phyloP scores from a whole-genome alignment of 1,140 invertebrate species.

The Marisa cornuarietis region DNA sequence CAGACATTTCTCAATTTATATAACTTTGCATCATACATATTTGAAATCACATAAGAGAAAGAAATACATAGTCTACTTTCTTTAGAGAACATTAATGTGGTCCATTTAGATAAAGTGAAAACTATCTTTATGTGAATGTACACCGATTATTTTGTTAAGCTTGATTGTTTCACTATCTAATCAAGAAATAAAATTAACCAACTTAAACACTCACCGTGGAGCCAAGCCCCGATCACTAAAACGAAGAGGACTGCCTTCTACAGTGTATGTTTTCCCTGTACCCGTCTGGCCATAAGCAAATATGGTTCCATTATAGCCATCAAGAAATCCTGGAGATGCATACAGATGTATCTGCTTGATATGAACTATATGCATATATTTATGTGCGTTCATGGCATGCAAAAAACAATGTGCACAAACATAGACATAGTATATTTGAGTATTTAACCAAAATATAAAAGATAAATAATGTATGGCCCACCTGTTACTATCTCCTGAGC shows the following conservation, averaged over 20 bases:
- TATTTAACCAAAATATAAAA: not conserved
- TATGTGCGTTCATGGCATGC: too few species aligned
- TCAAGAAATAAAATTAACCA: not conserved
- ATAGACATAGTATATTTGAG: not conserved
- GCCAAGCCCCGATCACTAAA: conserved; percentile 58
- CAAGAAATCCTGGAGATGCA: conserved; percentile 77
- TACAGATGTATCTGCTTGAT: not conserved
- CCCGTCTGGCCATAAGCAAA: conserved; percentile 72
- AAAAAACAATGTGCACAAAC: too few species aligned
- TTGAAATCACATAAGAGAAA: too few species aligned
- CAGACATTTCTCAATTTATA: too few species aligned
- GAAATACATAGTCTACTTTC: too few species aligned
- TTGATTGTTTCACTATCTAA: not conserved
- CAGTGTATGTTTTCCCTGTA: conserved; percentile 64
- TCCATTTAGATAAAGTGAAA: not conserved
- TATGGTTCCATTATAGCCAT: conserved; percentile 71
- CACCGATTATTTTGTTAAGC: not conserved
- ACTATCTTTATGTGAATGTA: too few species aligned
- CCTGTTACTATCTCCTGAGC: conserved; percentile 58
- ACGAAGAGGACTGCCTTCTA: conserved; percentile 57
- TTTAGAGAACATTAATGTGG: too few species aligned
- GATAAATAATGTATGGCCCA: conserved; percentile 18
- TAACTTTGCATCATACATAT: too few species aligned
- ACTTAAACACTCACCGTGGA: conserved; percentile 46
- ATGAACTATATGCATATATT: too few species aligned